Conservation (phyloP, 2,797 vertebrate species). For the Anableps anableps region DNA sequence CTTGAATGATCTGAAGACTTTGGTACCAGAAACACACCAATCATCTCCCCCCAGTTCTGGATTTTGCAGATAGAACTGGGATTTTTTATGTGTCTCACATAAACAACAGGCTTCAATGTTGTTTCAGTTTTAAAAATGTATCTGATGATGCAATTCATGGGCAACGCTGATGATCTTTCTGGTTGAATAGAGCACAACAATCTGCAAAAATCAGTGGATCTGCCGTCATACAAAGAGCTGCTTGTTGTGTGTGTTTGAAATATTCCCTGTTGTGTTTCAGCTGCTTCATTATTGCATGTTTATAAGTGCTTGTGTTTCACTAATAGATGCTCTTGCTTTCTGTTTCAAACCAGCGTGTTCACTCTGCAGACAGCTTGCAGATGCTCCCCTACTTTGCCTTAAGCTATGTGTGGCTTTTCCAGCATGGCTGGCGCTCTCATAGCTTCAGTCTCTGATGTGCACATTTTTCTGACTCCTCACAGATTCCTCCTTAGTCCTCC, state of each 20-base stretch:
- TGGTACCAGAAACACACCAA: not conserved
- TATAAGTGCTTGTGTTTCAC: constrained; percentile 5
- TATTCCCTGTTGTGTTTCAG: constrained; percentile 28
- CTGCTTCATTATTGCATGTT: constrained; percentile 26
- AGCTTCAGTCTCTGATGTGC: constrained; percentile 18
- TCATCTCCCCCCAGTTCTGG: not conserved
- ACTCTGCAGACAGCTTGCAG: constrained; percentile 49
- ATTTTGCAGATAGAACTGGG: not conserved
- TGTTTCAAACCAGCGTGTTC: constrained; percentile 20
- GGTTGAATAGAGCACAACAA: not conserved
- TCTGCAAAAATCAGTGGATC: not conserved
- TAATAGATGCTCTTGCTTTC: constrained; percentile 17
- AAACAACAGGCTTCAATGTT: not conserved
- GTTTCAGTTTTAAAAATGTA: not conserved
- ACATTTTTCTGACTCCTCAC: constrained; percentile 16
- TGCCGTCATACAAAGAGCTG: not conserved
- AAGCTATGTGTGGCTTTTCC: constrained; percentile 43
- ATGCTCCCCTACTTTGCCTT: constrained; percentile 49
- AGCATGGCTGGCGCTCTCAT: constrained; percentile 41
- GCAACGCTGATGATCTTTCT: not conserved
- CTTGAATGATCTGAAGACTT: not conserved
- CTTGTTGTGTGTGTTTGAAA: constrained; percentile 3
- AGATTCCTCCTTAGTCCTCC: constrained; percentile 20
- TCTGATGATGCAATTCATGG: not conserved
- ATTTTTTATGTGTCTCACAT: not conserved